Evolutionary conservation across 2,113 vertebrate genomes (phyloP), one percentile per base, ranked within the genome.

Genomic region (Alexandromys fortis): DNA sequence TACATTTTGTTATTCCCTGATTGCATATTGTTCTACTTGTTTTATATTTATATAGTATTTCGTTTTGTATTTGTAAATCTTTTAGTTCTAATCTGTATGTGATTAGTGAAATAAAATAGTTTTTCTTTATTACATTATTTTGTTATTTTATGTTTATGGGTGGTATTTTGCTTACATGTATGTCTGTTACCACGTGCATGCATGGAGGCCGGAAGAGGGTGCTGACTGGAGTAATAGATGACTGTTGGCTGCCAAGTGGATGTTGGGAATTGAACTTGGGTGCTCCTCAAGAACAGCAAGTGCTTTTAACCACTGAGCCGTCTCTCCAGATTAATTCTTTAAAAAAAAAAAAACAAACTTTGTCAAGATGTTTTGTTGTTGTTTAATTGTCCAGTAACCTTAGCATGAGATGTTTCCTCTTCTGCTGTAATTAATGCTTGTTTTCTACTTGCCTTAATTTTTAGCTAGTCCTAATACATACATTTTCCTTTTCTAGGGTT

Each of bases 401-500:
- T 67, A 90, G 28, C 16, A 10, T 96, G 93, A 93, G 76, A 92
- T 95, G 13, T 28, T 68, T 91, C 6, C 94, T 28, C 7, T 89
- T 9, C 52, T 75, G 70, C 61, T 83, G 55, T 85, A 72, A 11
- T 94, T 82, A 92, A 12, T 91, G 21, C 83, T 96, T 72, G 67
- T 96, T 92, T 93, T 92, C 35, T n/a, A 86, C 30, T 87, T 95
- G 47, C 19, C 38, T 89, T 17, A 90, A 24, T 77, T 96, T 87
- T 88, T 73, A 92, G 68, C 12, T 47, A 94, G 49, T 89, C 14
- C 49, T 97, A 92, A 96, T 94, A 65, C n/a, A 55, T 92, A 30
- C 16, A n/a, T 96, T 91, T 96, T 94, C 35, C 91, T 10, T 12
- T 52, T 92, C 3, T 89, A 99, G 98, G 94, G 83, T 95, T 95